Evolutionary conservation across 2,888 invertebrate genomes (phyloP).

Genomic region (Epistrophe grossulariae): DNA sequence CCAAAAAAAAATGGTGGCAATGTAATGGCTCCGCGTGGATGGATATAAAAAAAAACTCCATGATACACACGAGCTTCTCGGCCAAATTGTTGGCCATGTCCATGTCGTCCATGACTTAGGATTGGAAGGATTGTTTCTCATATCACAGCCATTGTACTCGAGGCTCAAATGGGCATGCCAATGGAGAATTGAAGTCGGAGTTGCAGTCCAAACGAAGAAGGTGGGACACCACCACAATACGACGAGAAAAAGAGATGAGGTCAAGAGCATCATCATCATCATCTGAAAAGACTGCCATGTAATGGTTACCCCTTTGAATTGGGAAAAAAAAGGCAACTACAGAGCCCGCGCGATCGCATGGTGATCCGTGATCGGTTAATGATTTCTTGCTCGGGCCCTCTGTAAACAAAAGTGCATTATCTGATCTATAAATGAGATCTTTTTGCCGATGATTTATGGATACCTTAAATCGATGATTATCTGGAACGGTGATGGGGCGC

Average conservation of each 20-base stretch:
- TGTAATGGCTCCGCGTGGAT: slow-evolving; percentile 21
- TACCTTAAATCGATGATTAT: slow-evolving; percentile 76
- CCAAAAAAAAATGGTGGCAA: slow-evolving; percentile 63
- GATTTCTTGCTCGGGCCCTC: slow-evolving; percentile 73
- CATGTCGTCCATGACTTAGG: slow-evolving; percentile 43
- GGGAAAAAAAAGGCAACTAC: slow-evolving; percentile 1
- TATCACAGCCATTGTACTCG: slow-evolving; percentile 64
- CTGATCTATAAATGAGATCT: slow-evolving; percentile 76
- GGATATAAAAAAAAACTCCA: slow-evolving; percentile 10
- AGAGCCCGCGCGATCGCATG: slow-evolving; percentile 55
- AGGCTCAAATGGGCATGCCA: slow-evolving; percentile 54
- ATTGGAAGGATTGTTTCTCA: slow-evolving; percentile 73
- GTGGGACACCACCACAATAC: slow-evolving; percentile 36
- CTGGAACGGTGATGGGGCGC: slow-evolving; percentile 74
- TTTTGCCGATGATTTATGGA: slow-evolving; percentile 75
- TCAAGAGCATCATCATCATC: slow-evolving; percentile 50
- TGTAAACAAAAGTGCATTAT: slow-evolving; percentile 76
- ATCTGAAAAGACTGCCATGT: slow-evolving; percentile 28
- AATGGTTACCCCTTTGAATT: slow-evolving; percentile 49
- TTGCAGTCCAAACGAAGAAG: slow-evolving; percentile 24
- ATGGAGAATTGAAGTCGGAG: slow-evolving; percentile 55
- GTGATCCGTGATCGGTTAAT: slow-evolving; percentile 76
- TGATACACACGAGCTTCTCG: slow-evolving; percentile 32
- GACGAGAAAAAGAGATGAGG: slow-evolving; percentile 46
- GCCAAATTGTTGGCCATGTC: slow-evolving; percentile 66